Base-by-base conservation (phyloP, 2,113 vertebrate genomes). In the Microcebus ravelobensis region DNA sequence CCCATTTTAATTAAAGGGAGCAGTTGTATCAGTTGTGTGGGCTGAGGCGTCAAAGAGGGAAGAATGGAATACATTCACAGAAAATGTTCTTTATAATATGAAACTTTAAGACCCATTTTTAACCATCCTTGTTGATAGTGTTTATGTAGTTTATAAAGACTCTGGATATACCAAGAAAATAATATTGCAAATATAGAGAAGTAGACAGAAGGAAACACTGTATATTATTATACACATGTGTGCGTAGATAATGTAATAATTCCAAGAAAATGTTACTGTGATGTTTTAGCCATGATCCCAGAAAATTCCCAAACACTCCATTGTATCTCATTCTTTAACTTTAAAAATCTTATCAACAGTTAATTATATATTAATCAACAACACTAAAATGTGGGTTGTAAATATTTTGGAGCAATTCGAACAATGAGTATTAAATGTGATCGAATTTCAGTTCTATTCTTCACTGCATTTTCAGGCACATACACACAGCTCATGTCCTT, bases 1-100 rank as follows among this genome's bases (percentile, higher is more conserved):
- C 92, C 96, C 74, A 98, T 97, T 99, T 98, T 98, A 98, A 98
- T 99, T 98, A 98, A 98, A 98, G 67, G n/a, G 57, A 97, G 70
- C 94, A 97, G 92, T 95, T 97, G 45, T 96, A 95, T 87, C 97
- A 94, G 96, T 97, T 93, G 83, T 73, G 20, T 97, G 80, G 90
- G 94, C 87, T 97, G 83, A 91, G 76, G 88, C 76, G 81, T 96
- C 96, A 98, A 97, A 97, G 71, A 97, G 71, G 87, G 1, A 34
- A 67, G 57, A 98, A 94, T 79, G 95, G 76, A 91, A 96, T 92
- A 91, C 83, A 93, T 96, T 96, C 96, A 89, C n/a, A 92, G 18
- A 84, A 96, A 95, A 90, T 96, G 12, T 85, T 92, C 71, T 96
- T 96, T 93, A 84, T 27, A 80, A 65, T 87, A 29, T 80, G 31